These are phyloP conservation scores for Malacoraja senta DNA, from an alignment of 2,797 vertebrate species.

Conservation along the genomic window DNA sequence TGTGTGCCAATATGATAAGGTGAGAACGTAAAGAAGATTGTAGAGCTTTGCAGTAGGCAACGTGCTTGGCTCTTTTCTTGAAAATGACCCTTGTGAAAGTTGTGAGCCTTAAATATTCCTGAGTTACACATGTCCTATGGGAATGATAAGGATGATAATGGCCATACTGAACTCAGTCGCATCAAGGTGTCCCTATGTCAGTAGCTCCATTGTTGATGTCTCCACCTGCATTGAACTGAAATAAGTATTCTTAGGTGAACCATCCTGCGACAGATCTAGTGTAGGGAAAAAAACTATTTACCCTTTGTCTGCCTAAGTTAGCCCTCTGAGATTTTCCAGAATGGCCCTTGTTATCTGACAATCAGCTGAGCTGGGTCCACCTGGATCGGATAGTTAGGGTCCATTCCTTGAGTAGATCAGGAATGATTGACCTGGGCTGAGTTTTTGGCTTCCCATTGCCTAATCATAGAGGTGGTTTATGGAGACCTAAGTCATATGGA, in stretches of 20 bases:
- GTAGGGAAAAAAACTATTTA: background rate
- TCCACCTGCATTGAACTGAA: background rate
- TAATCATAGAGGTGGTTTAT: background rate
- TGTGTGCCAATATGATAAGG: constrained; percentile 98
- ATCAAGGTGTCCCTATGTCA: background rate
- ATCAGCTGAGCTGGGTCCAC: background rate
- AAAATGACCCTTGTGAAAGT: background rate
- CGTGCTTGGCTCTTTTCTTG: background rate
- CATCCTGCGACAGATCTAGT: background rate
- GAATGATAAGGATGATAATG: background rate
- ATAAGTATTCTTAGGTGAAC: background rate
- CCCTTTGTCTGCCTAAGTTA: background rate
- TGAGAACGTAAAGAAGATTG: constrained; percentile 49
- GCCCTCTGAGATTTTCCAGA: background rate
- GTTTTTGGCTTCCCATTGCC: background rate
- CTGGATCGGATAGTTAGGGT: background rate
- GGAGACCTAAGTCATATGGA: background rate
- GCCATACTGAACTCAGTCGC: background rate
- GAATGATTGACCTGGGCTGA: background rate
- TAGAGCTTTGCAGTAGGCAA: background rate
- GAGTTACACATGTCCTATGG: background rate
- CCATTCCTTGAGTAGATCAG: background rate
- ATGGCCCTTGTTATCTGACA: background rate
- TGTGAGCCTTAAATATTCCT: background rate
- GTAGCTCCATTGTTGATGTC: background rate